Conservation (phyloP, 2,797 vertebrate genomes). For the Galago senegalensis region DNA sequence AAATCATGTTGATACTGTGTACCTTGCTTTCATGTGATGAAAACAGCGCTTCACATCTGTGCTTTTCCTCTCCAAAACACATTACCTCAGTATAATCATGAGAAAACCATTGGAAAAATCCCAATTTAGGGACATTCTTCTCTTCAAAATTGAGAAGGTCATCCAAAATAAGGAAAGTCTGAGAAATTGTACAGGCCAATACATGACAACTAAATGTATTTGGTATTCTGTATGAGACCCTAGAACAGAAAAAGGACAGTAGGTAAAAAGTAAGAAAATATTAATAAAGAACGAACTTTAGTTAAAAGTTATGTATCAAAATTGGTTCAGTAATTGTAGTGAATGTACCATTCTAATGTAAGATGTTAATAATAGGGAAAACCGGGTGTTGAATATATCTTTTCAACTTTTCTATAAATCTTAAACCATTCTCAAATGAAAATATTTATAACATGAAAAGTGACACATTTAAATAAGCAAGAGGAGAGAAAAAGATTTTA, state of each 20-base stretch:
- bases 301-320: constrained; percentile 1
- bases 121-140: neutral
- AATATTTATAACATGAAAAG: constrained; percentile 27
- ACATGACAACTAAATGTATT: constrained; percentile 37
- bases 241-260: constrained; percentile 24
- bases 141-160: constrained; percentile 28
- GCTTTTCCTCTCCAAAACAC: constrained; percentile 12
- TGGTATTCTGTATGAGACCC: neutral
- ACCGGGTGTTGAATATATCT: neutral
- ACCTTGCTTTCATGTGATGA: constrained; percentile 29
- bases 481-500: neutral
- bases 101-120: constrained; percentile 30
- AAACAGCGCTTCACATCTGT: neutral
- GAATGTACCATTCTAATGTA: neutral
- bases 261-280: constrained; percentile 27
- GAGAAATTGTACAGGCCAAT: constrained; percentile 26
- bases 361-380: constrained; percentile 49
- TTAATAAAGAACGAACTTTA: constrained; percentile 33
- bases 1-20: neutral
- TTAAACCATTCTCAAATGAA: constrained; percentile 53
- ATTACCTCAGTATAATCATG: constrained; percentile 5
- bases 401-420: constrained; percentile 59
- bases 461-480: neutral
- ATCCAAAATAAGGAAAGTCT: constrained; percentile 42
- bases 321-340: neutral